Evolutionary conservation across 2,888 invertebrate species (phyloP).

Genomic region (Drosophila atripex): DNA sequence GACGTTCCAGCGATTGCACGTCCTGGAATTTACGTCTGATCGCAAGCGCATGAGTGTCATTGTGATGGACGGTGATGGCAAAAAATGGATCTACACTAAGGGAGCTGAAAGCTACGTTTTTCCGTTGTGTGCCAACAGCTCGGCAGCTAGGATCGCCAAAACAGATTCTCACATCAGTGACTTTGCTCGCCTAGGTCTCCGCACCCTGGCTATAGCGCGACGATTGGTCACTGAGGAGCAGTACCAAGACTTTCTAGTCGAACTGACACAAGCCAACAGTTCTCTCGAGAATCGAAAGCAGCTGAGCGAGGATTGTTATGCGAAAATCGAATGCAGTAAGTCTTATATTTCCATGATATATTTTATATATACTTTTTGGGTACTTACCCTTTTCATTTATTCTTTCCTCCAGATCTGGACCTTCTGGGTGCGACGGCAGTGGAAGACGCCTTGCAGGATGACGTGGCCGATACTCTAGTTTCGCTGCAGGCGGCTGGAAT

Average conservation of each 20-base stretch:
- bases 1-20: constrained; percentile 88
- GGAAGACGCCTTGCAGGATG: constrained; percentile 95
- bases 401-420: constrained; percentile 85
- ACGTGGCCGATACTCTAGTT: constrained; percentile 92
- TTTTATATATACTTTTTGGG: too few species aligned
- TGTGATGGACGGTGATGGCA: constrained; percentile 86
- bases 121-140: constrained; percentile 85
- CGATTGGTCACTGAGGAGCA: constrained; percentile 88
- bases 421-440: constrained; percentile 94
- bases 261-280: constrained; percentile 78
- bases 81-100: constrained; percentile 90
- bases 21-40: constrained; percentile 94
- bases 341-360: constrained; percentile 10
- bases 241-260: constrained; percentile 86
- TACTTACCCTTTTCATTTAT: constrained; percentile 80
- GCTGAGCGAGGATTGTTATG: constrained; percentile 79
- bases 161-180: constrained; percentile 85
- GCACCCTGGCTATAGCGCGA: constrained; percentile 92
- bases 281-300: constrained; percentile 82
- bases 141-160: constrained; percentile 83
- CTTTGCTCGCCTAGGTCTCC: constrained; percentile 88
- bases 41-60: constrained; percentile 97
- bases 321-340: constrained; percentile 81
- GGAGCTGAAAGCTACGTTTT: constrained; percentile 92
- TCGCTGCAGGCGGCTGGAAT: constrained; percentile 92